Evolutionary conservation across 2,888 invertebrate genomes (phyloP).

Genomic region (Catotricha subobsoleta): DNA sequence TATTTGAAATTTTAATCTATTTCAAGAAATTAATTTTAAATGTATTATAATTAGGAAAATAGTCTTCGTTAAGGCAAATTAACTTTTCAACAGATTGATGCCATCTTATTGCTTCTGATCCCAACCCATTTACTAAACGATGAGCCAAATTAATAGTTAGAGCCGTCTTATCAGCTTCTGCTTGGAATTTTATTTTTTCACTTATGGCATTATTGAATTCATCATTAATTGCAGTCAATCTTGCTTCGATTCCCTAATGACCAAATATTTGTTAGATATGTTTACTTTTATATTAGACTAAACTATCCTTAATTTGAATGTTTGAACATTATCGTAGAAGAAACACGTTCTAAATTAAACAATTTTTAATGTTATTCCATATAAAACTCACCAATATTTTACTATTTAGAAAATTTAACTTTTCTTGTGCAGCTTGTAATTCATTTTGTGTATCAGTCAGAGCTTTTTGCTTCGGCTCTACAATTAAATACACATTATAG

Average conservation of each 20-base stretch:
- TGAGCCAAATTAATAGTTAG: constrained; percentile 83
- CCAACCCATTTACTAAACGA: constrained; percentile 78
- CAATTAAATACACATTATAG: constrained; percentile 78
- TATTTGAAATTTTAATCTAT: constrained; percentile 50
- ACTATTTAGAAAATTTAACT: constrained; percentile 53
- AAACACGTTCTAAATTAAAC: too few relatives aligned
- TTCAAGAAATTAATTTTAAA: background rate
- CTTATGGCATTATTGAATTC: constrained; percentile 76
- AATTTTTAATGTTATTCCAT: too few relatives aligned
- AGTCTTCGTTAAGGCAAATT: constrained; percentile 2
- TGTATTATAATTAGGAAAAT: background rate
- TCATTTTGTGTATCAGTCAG: constrained; percentile 74
- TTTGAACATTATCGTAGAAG: too few relatives aligned
- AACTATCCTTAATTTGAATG: too few relatives aligned
- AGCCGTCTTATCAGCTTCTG: constrained; percentile 80
- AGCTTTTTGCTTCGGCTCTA: constrained; percentile 81
- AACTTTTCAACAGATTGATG: constrained; percentile 26
- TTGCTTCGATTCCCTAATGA: constrained; percentile 40
- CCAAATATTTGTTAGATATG: too few relatives aligned
- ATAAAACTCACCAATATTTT: constrained; percentile 15
- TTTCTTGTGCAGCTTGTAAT: constrained; percentile 62
- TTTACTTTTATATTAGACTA: too few relatives aligned
- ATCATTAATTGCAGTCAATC: constrained; percentile 54
- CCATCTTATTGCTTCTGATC: constrained; percentile 59
- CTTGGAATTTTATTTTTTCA: constrained; percentile 78